Percentiles rank a stretch among this genome's conserved stretches.
Evolutionary conservation across 2,113 vertebrate genomes (phyloP).

Genomic region (Mungos mungo): DNA sequence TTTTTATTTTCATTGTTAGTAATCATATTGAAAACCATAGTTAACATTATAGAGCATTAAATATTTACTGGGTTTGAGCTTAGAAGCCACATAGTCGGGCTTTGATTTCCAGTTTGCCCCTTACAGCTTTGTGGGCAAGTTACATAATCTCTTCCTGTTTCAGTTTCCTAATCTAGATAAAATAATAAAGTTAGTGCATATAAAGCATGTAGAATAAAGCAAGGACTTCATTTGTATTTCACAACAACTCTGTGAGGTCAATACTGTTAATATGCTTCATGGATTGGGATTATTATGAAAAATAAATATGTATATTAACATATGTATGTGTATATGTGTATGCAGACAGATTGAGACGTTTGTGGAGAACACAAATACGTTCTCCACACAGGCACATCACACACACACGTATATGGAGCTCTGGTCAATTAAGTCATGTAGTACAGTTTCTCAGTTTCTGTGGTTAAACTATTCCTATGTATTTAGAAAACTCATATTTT

Average conservation of each 20-base stretch:
- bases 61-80: not conserved
- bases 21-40: not conserved
- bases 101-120: not conserved
- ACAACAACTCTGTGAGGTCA: not conserved
- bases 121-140: not conserved
- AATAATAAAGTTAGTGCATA: not conserved
- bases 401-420: not conserved
- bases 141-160: slow-evolving; percentile 12
- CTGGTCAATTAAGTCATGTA: not conserved
- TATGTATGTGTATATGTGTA: not conserved
- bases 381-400: not conserved
- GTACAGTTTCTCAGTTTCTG: not conserved
- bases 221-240: not conserved
- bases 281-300: slow-evolving; percentile 8
- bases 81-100: not conserved
- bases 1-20: slow-evolving; percentile 11
- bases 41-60: not conserved
- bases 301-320: not conserved
- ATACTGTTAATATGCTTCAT: not conserved
- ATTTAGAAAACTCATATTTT: slow-evolving; percentile 9
- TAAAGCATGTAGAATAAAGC: not conserved
- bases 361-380: not conserved
- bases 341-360: not conserved
- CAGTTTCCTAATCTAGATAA: slow-evolving; percentile 5
- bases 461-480: not conserved